A percentile compares a stretch with the other conserved stretches of the same genome.
phyloP scores from a whole-genome alignment of 2,888 invertebrate species.

The Agrenia bidenticulata region DNA sequence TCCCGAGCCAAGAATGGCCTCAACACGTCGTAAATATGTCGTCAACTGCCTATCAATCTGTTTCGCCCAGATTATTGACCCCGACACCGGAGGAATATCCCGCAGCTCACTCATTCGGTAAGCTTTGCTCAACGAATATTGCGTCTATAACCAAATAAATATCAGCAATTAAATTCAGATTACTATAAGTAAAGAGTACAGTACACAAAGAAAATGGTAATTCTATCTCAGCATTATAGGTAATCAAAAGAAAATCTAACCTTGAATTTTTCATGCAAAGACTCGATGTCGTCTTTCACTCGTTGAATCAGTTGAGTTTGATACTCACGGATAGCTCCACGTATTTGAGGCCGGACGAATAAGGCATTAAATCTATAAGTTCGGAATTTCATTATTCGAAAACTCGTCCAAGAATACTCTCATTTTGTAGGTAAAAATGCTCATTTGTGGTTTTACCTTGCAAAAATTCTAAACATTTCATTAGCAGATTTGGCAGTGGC shows the following conservation, averaged over 20 bases:
- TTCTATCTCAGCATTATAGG: not conserved
- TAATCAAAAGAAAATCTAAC: constrained; percentile 59
- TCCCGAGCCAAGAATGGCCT: constrained; percentile 82
- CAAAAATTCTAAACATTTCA: constrained; percentile 97
- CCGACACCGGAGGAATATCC: constrained; percentile 95
- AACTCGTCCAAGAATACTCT: no score
- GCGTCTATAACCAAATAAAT: constrained; percentile 69
- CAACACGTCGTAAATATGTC: constrained; percentile 92
- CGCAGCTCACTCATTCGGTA: constrained; percentile 86
- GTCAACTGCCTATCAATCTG: constrained; percentile 97
- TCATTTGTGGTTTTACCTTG: constrained; percentile 19
- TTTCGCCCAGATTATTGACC: constrained; percentile 98
- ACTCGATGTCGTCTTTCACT: constrained; percentile 98
- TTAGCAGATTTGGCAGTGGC: constrained; percentile 99
- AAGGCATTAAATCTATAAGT: constrained; percentile 84
- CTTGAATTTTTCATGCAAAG: constrained; percentile 97
- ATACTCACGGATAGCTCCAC: constrained; percentile 98
- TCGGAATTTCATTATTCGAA: no score
- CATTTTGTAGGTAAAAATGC: not conserved
- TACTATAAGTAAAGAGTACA: not conserved
- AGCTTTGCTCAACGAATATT: constrained; percentile 93
- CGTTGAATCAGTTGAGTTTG: constrained; percentile 98
- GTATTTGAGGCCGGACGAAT: constrained; percentile 97
- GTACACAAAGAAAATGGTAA: no score
- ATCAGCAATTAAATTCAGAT: not conserved